Percentiles rank a stretch among this genome's conserved stretches.
Conservation (phyloP, 2,888 invertebrate species). For the Ectemnius cavifrons region DNA sequence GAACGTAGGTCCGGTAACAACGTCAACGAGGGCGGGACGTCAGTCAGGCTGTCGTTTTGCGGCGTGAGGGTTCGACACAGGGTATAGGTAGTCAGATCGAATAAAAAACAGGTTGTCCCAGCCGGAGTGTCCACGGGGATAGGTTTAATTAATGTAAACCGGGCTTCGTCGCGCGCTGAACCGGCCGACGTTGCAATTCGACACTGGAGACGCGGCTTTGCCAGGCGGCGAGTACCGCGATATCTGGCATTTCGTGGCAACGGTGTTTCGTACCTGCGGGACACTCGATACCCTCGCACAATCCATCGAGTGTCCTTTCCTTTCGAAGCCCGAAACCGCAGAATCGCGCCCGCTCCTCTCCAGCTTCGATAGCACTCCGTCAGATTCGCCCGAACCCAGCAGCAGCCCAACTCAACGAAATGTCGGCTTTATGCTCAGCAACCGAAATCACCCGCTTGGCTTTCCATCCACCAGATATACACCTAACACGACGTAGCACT, state of each 20-base stretch:
- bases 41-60: too few species aligned
- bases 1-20: too few species aligned
- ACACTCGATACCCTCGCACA: slow-evolving; percentile 32
- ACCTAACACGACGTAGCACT: too few species aligned
- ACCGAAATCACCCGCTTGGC: too few species aligned
- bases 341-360: slow-evolving; percentile 9
- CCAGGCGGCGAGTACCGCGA: slow-evolving; percentile 5
- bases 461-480: too few species aligned
- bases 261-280: slow-evolving; percentile 13
- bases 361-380: too few species aligned
- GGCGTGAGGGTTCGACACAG: background rate
- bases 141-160: slow-evolving; percentile 9
- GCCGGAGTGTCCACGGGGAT: background rate
- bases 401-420: background rate
- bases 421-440: background rate
- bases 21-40: background rate
- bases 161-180: slow-evolving; percentile 6
- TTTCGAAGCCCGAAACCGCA: slow-evolving; percentile 33
- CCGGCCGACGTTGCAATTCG: slow-evolving; percentile 26
- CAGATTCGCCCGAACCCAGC: background rate
- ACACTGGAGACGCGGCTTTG: slow-evolving; percentile 9
- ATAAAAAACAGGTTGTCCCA: background rate
- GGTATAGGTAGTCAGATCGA: background rate
- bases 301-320: slow-evolving; percentile 19
- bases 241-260: slow-evolving; percentile 21